Percentiles rank a stretch among this genome's conserved stretches.
Evolutionary conservation across 2,113 vertebrate genomes (phyloP).

Genomic region (Mus spicilegus): DNA sequence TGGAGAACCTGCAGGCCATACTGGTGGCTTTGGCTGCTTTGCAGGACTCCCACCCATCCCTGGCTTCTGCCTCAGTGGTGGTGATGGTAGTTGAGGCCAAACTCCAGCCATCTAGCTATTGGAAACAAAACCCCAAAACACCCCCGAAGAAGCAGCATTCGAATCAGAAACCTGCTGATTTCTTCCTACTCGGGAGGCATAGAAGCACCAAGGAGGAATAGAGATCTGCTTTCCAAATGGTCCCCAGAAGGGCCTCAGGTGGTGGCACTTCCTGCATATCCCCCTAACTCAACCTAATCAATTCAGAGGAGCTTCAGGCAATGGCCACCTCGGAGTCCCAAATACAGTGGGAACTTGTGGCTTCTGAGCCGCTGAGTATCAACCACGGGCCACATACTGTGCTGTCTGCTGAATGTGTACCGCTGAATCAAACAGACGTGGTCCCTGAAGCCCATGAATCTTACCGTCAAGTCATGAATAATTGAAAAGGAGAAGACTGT

Average conservation of each 20-base stretch:
- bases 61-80: background rate
- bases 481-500: background rate
- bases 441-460: background rate
- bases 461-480: background rate
- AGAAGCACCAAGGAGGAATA: background rate
- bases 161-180: background rate
- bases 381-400: background rate
- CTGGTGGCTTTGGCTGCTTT: background rate
- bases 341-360: background rate
- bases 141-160: background rate
- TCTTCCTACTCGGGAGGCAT: background rate
- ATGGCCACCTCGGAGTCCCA: background rate
- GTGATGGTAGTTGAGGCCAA: background rate
- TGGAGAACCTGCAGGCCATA: background rate
- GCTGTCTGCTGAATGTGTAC: background rate
- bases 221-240: slow-evolving; percentile 3
- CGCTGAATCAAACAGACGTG: background rate
- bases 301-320: background rate
- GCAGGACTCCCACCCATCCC: background rate
- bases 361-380: background rate
- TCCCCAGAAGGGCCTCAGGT: background rate
- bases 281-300: slow-evolving; percentile 1
- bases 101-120: background rate
- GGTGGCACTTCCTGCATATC: background rate
- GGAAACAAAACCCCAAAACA: background rate